Percentiles rank a stretch among this genome's conserved stretches.
phyloP scores from a whole-genome alignment of 2,113 vertebrate species.

The Apodemus speciosus region DNA sequence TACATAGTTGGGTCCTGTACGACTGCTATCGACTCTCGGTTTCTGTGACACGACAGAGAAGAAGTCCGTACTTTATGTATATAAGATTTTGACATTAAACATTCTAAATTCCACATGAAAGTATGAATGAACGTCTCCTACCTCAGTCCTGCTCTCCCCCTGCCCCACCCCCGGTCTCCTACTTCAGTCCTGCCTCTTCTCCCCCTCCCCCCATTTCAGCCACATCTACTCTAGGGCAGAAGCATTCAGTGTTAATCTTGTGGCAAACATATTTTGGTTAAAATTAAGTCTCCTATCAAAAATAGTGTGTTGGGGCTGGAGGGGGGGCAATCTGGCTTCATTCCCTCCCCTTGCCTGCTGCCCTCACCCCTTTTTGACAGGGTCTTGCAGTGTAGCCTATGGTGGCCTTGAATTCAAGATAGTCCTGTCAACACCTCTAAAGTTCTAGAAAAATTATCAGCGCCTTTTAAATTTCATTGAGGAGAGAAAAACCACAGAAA shows the following conservation, averaged over 20 bases:
- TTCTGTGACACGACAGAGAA: not conserved
- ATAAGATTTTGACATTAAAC: not conserved
- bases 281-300: not conserved
- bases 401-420: not conserved
- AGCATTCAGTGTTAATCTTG: not conserved
- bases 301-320: not conserved
- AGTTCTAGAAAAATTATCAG: not conserved
- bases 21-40: not conserved
- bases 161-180: too few relatives aligned
- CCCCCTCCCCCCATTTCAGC: not conserved
- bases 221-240: not conserved
- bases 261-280: not conserved
- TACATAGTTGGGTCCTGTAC: not conserved
- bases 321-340: not conserved
- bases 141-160: not conserved
- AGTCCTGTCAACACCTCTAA: not conserved
- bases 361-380: not conserved
- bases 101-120: not conserved
- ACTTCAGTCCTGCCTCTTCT: not conserved
- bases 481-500: not conserved
- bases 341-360: not conserved
- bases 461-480: not conserved
- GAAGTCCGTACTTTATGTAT: not conserved
- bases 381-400: not conserved
- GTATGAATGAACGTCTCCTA: too few relatives aligned